Base-by-base conservation (phyloP, 2,888 invertebrate genomes). In the Trissolcus japonicus region DNA sequence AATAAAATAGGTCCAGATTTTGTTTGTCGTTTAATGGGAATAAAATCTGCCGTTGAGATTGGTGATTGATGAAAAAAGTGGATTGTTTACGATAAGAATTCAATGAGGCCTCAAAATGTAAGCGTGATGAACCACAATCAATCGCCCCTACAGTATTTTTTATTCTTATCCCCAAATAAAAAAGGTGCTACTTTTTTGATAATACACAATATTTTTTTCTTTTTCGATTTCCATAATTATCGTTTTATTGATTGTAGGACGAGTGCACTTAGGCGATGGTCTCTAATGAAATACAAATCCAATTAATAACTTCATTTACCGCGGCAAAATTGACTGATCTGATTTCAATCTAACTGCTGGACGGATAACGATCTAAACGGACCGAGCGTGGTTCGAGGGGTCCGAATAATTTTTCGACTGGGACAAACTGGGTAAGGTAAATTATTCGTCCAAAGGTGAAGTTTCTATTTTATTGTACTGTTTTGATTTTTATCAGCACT, bases 291-390 rank as follows among this genome's bases (percentile, higher is more conserved):
- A 46, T 16, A n/a, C 16, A 46, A 46, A 46, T 46, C 46, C 46
- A 46, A 46, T 46, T 46, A 46, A 46, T 16, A 16, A 46, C 16
- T 46, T 16, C n/a, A 16, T 46, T 46, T 46, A 6, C n/a, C 14
- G 46, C 46, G 46, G 11, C 16, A 11, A 46, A 46, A 46, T 46
- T 46, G 46, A 46, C 16, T 16, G 46, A 16, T 46, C 46, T 16
- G 46, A 46, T 46, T 46, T 46, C 14, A n/a, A 46, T 46, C 46
- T 46, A 16, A n/a, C n/a, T 46, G 46, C 46, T 46, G 16, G 46
- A 46, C 16, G 14, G 46, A 46, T 46, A 46, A 46, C 46, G 16
- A 46, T 46, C 46, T 46, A 46, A 43, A 43, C 43, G 16, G 46
- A 16, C 16, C 43, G 16, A 46, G 16, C 11, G 6, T 11, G 14